phyloP scores from a whole-genome alignment of 2,113 vertebrate genomes.

The Neogobius melanostomus region DNA sequence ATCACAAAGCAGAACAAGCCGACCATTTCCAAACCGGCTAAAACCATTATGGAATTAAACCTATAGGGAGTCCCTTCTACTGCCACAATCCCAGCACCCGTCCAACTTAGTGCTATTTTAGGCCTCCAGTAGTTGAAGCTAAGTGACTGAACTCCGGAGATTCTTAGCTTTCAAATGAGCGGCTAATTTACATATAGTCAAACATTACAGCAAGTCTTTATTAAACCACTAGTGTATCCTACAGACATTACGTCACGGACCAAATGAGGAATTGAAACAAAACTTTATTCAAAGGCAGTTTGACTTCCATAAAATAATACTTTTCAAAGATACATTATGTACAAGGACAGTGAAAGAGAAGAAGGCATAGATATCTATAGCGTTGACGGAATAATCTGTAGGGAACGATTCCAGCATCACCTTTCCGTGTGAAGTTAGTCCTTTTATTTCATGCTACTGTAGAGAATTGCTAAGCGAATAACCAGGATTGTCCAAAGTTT shows the following conservation, averaged over 20 bases:
- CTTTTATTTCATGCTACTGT: neutral
- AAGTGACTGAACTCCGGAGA: too few species aligned
- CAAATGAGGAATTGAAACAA: conserved; percentile 23
- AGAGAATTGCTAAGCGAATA: neutral
- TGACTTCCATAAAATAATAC: conserved; percentile 17
- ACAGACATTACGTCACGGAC: neutral
- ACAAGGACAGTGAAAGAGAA: conserved; percentile 3
- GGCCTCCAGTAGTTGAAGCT: too few species aligned
- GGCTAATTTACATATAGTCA: too few species aligned
- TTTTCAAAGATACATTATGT: conserved; percentile 15
- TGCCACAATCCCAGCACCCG: too few species aligned
- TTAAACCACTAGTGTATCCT: too few species aligned
- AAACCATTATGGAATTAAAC: too few species aligned
- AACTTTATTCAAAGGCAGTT: conserved; percentile 38
- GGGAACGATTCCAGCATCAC: neutral
- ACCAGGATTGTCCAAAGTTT: neutral
- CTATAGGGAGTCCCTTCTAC: too few species aligned
- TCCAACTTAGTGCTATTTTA: too few species aligned
- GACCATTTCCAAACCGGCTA: too few species aligned
- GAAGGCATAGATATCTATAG: neutral
- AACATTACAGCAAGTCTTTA: too few species aligned
- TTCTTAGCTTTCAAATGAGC: too few species aligned
- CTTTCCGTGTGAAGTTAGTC: neutral
- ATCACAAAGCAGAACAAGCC: too few species aligned
- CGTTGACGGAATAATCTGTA: neutral